Conservation (phyloP, 2,797 vertebrate species). For the Cirrhinus molitorella region DNA sequence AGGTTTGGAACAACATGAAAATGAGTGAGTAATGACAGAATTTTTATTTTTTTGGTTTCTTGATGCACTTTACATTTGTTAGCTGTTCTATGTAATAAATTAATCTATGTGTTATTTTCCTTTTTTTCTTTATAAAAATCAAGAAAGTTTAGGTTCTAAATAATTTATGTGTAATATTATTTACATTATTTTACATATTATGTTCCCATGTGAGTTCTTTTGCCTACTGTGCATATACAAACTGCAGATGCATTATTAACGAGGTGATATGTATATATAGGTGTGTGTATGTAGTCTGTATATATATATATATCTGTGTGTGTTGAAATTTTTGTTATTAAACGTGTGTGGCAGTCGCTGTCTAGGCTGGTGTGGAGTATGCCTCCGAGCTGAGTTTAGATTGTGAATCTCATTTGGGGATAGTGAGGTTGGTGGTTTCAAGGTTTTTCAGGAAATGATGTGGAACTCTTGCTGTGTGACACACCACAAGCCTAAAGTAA, state of each 20-base stretch:
- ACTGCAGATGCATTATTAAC: slow-evolving; percentile 12
- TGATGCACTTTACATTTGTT: not conserved
- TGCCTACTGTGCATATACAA: slow-evolving; percentile 21
- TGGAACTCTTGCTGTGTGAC: slow-evolving; percentile 4
- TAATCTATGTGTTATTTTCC: no score
- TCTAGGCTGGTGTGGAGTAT: slow-evolving; percentile 14
- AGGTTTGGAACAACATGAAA: no score
- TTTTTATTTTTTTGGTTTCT: no score
- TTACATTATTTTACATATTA: not conserved
- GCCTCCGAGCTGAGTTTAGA: not conserved
- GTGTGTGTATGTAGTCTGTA: not conserved
- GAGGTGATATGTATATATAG: not conserved
- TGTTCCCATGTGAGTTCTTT: slow-evolving; percentile 90
- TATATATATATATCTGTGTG: no score
- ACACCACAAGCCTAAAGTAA: slow-evolving; percentile 1
- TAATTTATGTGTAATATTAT: not conserved
- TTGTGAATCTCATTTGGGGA: slow-evolving; percentile 13
- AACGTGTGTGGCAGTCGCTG: not conserved
- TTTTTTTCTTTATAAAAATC: no score
- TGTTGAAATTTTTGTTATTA: not conserved
- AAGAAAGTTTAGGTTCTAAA: not conserved
- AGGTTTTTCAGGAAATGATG: slow-evolving; percentile 6
- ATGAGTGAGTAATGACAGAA: no score
- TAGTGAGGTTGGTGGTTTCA: not conserved
- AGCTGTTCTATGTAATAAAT: not conserved